These are phyloP conservation scores for Steinernema scapterisci DNA, from an alignment of 2,888 invertebrate species.

Conservation along the genomic window DNA sequence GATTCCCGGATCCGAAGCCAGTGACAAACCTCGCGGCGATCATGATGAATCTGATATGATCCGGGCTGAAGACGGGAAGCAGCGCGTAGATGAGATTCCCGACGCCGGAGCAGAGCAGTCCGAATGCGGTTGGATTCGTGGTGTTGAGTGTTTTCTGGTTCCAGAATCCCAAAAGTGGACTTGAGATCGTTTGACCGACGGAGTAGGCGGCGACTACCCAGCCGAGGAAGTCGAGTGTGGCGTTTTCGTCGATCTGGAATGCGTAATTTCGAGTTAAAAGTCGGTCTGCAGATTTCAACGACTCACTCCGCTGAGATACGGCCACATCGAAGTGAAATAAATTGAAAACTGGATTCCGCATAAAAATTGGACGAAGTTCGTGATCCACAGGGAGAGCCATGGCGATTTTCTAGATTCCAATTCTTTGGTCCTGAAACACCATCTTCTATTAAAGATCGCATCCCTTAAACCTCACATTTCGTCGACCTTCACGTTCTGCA, in stretches of 20 bases:
- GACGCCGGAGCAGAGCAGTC: conserved; percentile 42
- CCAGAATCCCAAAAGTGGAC: conserved; percentile 49
- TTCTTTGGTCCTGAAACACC: conserved; percentile 31
- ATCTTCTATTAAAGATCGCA: neutral
- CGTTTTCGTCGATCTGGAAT: conserved; percentile 46
- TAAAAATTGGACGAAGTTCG: conserved; percentile 42
- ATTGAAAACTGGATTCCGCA: conserved; percentile 49
- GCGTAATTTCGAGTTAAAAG: too few species aligned
- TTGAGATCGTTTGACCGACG: conserved; percentile 46
- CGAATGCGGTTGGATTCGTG: conserved; percentile 42
- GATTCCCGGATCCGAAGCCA: conserved; percentile 44
- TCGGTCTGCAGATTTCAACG: too few species aligned
- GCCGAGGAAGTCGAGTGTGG: conserved; percentile 46
- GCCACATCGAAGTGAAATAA: conserved; percentile 52
- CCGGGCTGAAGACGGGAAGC: conserved; percentile 36
- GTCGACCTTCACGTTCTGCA: neutral
- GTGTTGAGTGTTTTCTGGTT: conserved; percentile 48
- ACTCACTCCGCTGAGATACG: conserved; percentile 44
- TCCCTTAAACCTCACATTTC: neutral
- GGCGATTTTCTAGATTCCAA: conserved; percentile 42
- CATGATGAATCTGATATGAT: conserved; percentile 41
- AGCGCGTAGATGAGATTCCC: conserved; percentile 49
- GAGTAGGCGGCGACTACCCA: conserved; percentile 51
- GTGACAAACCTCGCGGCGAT: conserved; percentile 42
- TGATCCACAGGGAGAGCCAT: conserved; percentile 46